Percentiles rank a stretch among this genome's conserved stretches.
These are phyloP conservation scores for Oryzias javanicus DNA, from an alignment of 2,113 vertebrate species.

Conservation along the genomic window DNA sequence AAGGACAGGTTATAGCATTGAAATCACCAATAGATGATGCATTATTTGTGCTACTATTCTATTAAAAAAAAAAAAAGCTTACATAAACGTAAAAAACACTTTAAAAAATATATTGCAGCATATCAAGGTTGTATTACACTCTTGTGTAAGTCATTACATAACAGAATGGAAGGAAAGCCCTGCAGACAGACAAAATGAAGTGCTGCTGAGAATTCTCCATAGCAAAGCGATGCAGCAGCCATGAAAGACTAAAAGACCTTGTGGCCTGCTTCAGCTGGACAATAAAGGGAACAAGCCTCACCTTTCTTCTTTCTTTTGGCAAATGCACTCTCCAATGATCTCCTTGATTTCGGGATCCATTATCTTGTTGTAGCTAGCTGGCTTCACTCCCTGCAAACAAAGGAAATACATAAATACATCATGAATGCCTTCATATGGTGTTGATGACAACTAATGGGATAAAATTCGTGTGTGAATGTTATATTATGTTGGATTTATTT, in stretches of 20 bases:
- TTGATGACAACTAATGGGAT: constrained; percentile 11
- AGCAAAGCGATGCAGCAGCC: constrained; percentile 21
- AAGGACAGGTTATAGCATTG: background rate
- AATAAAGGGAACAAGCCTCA: constrained; percentile 64
- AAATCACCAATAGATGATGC: background rate
- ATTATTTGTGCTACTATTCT: background rate
- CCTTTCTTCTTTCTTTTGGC: constrained; percentile 96
- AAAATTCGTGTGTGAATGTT: constrained; percentile 1
- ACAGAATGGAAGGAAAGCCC: constrained; percentile 31
- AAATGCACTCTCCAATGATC: constrained; percentile 96
- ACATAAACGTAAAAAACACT: background rate
- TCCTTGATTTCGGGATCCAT: constrained; percentile 95
- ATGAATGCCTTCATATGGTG: constrained; percentile 4
- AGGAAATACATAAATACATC: constrained; percentile 22
- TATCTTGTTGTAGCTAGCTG: constrained; percentile 94
- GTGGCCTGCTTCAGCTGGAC: constrained; percentile 17
- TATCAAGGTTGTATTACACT: constrained; percentile 23
- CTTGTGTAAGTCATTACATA: constrained; percentile 36
- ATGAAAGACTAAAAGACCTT: constrained; percentile 43
- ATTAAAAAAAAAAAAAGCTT: background rate
- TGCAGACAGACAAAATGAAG: constrained; percentile 33
- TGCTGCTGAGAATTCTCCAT: constrained; percentile 48
- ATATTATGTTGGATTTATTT: background rate
- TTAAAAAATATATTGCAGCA: constrained; percentile 4
- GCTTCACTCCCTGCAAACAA: constrained; percentile 89